phyloP scores from a whole-genome alignment of 2,113 vertebrate species.

The Callopanchax toddi region DNA sequence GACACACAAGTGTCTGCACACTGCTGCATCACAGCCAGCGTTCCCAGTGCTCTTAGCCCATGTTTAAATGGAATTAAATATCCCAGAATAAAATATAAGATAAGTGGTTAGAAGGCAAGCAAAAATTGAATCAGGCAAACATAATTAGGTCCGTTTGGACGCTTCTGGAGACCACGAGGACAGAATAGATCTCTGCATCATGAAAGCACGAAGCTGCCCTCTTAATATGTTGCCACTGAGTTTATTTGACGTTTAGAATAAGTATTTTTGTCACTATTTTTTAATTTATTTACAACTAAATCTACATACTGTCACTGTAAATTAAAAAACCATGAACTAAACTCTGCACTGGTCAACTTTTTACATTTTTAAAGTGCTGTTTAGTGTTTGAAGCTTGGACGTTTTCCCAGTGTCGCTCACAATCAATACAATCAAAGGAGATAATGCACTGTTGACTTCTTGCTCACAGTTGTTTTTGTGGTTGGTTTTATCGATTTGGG shows the following conservation, averaged over 20 bases:
- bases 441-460: constrained; percentile 33
- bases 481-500: constrained; percentile 46
- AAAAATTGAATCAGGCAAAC: constrained; percentile 67
- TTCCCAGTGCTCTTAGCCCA: constrained; percentile 32
- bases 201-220: constrained; percentile 33
- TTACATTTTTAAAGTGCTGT: background rate
- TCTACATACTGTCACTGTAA: too few relatives aligned
- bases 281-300: too few relatives aligned
- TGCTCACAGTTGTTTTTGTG: constrained; percentile 22
- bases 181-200: constrained; percentile 33
- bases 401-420: constrained; percentile 32
- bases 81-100: constrained; percentile 56
- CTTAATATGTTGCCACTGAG: constrained; percentile 18
- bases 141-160: constrained; percentile 62
- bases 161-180: constrained; percentile 61
- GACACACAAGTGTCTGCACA: constrained; percentile 45
- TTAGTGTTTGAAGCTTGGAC: constrained; percentile 45
- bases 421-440: constrained; percentile 37
- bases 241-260: too few relatives aligned
- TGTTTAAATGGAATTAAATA: constrained; percentile 59
- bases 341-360: background rate
- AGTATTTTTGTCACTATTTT: too few relatives aligned
- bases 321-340: too few relatives aligned
- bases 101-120: constrained; percentile 52
- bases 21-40: constrained; percentile 35